Evolutionary conservation across 2,888 invertebrate genomes (phyloP).

Genomic region (Microlaimidae sp.): DNA sequence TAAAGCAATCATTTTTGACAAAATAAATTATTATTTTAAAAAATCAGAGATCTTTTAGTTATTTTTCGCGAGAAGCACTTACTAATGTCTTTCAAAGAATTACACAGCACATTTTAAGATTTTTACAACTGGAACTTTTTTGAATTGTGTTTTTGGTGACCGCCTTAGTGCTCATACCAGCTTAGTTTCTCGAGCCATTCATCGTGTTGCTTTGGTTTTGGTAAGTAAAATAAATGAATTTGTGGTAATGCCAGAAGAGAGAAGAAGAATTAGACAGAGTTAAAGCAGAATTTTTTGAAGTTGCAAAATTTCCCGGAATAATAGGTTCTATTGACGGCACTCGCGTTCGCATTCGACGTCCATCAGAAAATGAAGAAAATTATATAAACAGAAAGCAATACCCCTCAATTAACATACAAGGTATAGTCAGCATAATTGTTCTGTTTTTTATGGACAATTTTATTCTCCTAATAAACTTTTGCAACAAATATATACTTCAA

Average conservation of each 20-base stretch:
- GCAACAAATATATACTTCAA: too few species aligned
- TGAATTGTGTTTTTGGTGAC: not conserved
- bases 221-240: not conserved
- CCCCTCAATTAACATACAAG: not conserved
- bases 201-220: not conserved
- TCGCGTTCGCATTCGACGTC: not conserved
- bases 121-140: not conserved
- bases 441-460: too few species aligned
- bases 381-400: slow-evolving; percentile 1
- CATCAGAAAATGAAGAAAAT: not conserved
- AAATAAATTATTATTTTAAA: too few species aligned
- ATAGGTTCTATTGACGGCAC: not conserved
- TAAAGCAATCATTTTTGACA: too few species aligned
- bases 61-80: too few species aligned
- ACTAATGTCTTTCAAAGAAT: too few species aligned
- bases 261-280: not conserved
- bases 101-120: too few species aligned
- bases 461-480: too few species aligned
- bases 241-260: not conserved
- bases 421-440: too few species aligned
- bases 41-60: too few species aligned
- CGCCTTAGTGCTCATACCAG: not conserved
- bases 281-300: not conserved
- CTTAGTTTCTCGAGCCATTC: not conserved
- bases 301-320: not conserved